These are phyloP conservation scores for Eilema griseolum DNA, from an alignment of 2,888 invertebrate genomes.

Conservation along the genomic window DNA sequence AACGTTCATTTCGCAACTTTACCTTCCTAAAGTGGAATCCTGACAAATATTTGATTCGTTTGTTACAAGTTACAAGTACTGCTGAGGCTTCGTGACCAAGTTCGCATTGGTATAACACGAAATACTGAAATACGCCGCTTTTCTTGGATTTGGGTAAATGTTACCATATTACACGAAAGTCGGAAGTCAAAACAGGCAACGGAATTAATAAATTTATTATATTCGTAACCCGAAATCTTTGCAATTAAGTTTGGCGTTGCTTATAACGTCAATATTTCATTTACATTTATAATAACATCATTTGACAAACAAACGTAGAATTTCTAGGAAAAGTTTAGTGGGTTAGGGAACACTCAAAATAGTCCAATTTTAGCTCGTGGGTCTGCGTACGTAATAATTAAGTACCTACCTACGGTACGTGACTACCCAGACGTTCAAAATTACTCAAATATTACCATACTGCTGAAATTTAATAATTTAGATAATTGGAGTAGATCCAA, in stretches of 20 bases:
- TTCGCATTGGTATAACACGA: conserved; percentile 3
- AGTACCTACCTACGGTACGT: background rate
- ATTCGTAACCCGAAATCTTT: background rate
- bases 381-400: background rate
- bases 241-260: background rate
- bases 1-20: conserved; percentile 10
- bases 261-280: background rate
- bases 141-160: conserved; percentile 1
- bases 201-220: background rate
- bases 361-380: too few relatives aligned
- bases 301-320: background rate
- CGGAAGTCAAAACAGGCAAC: background rate
- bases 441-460: background rate
- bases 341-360: background rate
- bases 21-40: conserved; percentile 9
- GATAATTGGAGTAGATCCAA: background rate
- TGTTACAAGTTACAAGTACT: conserved; percentile 8
- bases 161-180: background rate
- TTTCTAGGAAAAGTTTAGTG: background rate
- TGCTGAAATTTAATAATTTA: background rate
- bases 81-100: conserved; percentile 9
- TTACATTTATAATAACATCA: background rate
- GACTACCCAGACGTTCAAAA: background rate
- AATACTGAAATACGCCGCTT: background rate
- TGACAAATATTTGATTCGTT: conserved; percentile 14